Evolutionary conservation across 2,888 invertebrate genomes (phyloP).

Genomic region (Pandemis heparana): DNA sequence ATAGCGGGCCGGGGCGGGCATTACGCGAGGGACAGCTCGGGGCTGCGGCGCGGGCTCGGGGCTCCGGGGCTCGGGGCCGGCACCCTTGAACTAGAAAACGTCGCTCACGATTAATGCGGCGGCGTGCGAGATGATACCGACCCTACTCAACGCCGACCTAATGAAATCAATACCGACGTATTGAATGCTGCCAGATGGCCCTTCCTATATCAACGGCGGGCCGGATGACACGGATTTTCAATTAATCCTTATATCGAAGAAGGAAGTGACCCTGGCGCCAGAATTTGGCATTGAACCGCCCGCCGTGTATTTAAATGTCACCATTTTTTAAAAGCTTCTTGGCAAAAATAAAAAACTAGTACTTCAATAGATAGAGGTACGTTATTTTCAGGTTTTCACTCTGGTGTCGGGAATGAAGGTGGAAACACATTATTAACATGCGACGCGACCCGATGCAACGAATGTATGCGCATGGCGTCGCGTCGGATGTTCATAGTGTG

Average conservation of each 20-base stretch:
- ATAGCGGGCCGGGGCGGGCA: neutral
- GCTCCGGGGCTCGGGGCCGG: too few species aligned
- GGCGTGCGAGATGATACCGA: conserved; percentile 14
- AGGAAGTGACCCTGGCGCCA: conserved; percentile 1
- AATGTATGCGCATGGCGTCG: too few species aligned
- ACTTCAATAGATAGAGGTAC: too few species aligned
- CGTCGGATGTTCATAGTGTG: too few species aligned
- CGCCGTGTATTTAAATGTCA: neutral
- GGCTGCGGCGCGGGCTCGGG: neutral
- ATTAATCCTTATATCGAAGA: neutral
- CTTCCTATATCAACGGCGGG: neutral
- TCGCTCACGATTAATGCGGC: conserved; percentile 28
- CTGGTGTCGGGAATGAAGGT: neutral
- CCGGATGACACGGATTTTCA: neutral
- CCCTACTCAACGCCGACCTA: conserved; percentile 13
- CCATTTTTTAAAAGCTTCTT: conserved; percentile 2
- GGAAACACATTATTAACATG: too few species aligned
- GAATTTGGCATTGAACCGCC: neutral
- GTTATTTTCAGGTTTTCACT: conserved; percentile 25
- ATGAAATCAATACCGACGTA: conserved; percentile 24
- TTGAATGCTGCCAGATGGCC: conserved; percentile 12
- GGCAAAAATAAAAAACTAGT: neutral
- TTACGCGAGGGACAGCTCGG: neutral
- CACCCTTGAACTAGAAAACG: conserved; percentile 30
- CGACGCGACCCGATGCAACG: too few species aligned